Percentiles rank a stretch among this genome's conserved stretches.
Conservation (phyloP, 2,797 vertebrate genomes). For the Sebastes alutus region DNA sequence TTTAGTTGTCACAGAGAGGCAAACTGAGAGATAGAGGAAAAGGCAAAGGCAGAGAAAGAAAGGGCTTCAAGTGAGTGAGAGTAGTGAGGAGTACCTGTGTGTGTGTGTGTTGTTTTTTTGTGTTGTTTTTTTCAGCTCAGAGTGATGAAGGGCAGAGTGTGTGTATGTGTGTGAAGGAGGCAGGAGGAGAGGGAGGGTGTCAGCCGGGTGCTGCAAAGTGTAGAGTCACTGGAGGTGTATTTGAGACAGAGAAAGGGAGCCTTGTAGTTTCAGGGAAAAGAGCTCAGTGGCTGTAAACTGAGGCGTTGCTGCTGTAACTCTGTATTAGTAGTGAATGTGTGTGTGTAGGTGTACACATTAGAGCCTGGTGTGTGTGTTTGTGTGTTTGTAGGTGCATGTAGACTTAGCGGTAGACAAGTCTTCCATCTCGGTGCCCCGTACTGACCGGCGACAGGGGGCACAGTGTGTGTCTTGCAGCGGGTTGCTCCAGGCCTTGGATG, state of each 20-base stretch:
- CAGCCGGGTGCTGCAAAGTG: conserved; percentile 48
- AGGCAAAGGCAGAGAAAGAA: background rate
- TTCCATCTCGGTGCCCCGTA: conserved; percentile 9
- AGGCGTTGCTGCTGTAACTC: conserved; percentile 41
- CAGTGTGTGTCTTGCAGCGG: conserved; percentile 83
- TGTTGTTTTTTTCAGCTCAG: conserved; percentile 26
- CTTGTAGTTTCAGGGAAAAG: conserved; percentile 42
- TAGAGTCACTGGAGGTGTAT: conserved; percentile 54
- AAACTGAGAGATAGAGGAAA: background rate
- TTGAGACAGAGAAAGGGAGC: conserved; percentile 57
- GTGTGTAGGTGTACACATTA: conserved; percentile 21
- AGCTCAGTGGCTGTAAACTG: conserved; percentile 50
- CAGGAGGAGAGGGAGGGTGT: conserved; percentile 49
- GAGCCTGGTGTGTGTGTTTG: conserved; percentile 29
- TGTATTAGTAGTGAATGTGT: conserved; percentile 28
- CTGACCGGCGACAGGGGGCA: conserved; percentile 64
- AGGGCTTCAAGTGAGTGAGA: conserved; percentile 10
- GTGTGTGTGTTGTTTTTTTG: conserved; percentile 22
- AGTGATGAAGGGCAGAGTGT: conserved; percentile 56
- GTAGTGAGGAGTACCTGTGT: conserved; percentile 20
- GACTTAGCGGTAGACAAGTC: conserved; percentile 35
- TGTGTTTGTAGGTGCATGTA: conserved; percentile 3
- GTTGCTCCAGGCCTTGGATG: conserved; percentile 81
- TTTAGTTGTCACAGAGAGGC: background rate
- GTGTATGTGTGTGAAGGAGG: conserved; percentile 44